Conservation (phyloP, 2,888 invertebrate species). For the Caradrina clavipalpis region DNA sequence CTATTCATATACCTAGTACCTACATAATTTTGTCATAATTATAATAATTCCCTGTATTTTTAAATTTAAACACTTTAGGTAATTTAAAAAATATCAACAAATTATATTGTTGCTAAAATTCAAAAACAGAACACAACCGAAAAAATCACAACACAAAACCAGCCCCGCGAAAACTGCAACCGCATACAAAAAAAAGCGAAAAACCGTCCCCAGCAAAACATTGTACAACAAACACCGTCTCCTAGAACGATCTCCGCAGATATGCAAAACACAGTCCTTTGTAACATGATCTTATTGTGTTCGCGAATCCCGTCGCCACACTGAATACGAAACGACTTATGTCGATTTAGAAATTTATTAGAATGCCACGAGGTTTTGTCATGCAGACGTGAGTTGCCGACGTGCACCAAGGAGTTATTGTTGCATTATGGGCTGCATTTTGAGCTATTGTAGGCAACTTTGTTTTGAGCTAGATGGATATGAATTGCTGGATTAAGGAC, state of each 20-base stretch:
- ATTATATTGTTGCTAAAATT: no score
- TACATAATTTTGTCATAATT: no score
- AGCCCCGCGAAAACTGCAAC: slow-evolving; percentile 65
- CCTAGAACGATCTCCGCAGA: slow-evolving; percentile 79
- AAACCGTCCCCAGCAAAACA: slow-evolving; percentile 74
- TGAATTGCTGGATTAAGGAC: slow-evolving; percentile 30
- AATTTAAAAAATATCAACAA: no score
- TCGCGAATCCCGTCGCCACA: slow-evolving; percentile 77
- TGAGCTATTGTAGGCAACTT: slow-evolving; percentile 62
- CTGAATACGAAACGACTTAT: slow-evolving; percentile 87
- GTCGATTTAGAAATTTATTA: slow-evolving; percentile 90
- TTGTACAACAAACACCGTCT: slow-evolving; percentile 76
- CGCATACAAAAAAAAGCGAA: slow-evolving; percentile 68
- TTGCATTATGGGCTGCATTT: slow-evolving; percentile 80
- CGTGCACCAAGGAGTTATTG: slow-evolving; percentile 77
- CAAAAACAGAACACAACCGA: no score
- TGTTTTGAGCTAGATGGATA: slow-evolving; percentile 31
- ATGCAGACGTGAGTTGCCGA: slow-evolving; percentile 78
- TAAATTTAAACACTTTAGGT: no score
- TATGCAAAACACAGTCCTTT: slow-evolving; percentile 87
- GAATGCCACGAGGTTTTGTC: slow-evolving; percentile 80
- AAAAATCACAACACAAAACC: no score
- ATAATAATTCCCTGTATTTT: no score
- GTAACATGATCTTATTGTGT: slow-evolving; percentile 90
- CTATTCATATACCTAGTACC: no score